Base-by-base conservation (phyloP, 2,113 vertebrate genomes). In the Eurypyga helias region DNA sequence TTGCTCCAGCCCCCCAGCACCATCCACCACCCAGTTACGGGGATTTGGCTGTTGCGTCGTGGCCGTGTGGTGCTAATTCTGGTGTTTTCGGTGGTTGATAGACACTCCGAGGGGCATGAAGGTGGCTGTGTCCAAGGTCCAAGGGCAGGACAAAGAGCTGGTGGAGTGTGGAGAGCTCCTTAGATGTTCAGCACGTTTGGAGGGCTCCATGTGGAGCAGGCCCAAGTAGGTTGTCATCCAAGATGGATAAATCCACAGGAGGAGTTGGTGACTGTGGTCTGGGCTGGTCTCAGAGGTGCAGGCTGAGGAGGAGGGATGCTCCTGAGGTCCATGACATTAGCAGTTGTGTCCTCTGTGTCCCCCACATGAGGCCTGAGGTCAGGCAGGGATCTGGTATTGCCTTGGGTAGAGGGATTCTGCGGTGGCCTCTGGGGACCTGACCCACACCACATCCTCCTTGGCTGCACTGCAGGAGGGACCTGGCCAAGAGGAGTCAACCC, bases 31-130 rank as follows among this genome's bases (percentile, higher is more conserved):
- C 1, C 0, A 10, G 54, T 46, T 41, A 28, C 1, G 2, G 67
- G 52, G n/a, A 54, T 7, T 2, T 65, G 77, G 19, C 16, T 0
- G 1, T 28, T 2, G 11, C 1, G 0, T 25, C 2, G 1, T 14
- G 43, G 33, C 21, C 1, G 0, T 17, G 61, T 33, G 77, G 36
- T 25, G 46, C 41, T 41, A 45, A 20, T 71, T 31, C 23, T 83
- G 82, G 14, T 55, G 67, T n/a, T 38, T 10, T 36, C 4, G 1
- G 33, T 0, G 1, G 28, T n/a, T 46, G 45, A n/a, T 46, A 52
- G 69, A 16, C 34, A 6, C 64, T 46, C 9, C 0, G 1, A 33
- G 33, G 64, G 48, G 6, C 19, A 2, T 41, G 79, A 85, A 69
- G 38, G 77, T 75, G 89, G 28, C n/a, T 1, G 0, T 54, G 77